A percentile compares a stretch with the other conserved stretches of the same genome.
phyloP scores from a whole-genome alignment of 2,797 vertebrate genomes.

The Falco biarmicus region DNA sequence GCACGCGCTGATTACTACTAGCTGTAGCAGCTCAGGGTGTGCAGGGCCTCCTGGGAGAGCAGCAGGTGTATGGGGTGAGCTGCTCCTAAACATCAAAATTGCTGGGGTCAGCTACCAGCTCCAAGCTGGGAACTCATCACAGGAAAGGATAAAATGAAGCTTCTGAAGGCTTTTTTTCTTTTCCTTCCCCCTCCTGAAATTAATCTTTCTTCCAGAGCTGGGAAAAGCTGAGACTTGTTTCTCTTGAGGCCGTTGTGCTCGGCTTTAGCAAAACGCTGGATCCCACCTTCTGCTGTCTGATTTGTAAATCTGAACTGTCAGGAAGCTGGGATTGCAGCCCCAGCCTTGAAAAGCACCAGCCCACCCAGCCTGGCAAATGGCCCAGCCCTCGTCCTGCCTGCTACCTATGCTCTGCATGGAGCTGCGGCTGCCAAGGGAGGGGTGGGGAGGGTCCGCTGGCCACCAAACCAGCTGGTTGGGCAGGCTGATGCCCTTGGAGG shows the following conservation, averaged over 20 bases:
- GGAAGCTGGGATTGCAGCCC: background rate
- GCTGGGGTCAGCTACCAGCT: background rate
- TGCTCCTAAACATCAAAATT: background rate
- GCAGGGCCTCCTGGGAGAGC: background rate
- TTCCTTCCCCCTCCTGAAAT: background rate
- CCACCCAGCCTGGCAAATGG: background rate
- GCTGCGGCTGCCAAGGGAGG: background rate
- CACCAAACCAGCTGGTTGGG: slow-evolving; percentile 49
- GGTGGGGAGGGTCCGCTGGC: slow-evolving; percentile 47
- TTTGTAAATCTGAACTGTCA: background rate
- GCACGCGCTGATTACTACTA: background rate
- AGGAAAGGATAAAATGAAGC: background rate
- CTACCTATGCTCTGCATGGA: accelerated
- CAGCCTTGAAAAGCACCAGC: background rate
- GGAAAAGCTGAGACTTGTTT: background rate
- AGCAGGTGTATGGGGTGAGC: background rate
- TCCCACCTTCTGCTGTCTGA: background rate
- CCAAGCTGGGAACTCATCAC: background rate
- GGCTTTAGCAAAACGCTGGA: background rate
- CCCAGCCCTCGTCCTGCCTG: accelerated
- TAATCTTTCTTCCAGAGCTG: background rate
- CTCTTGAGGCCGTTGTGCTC: background rate
- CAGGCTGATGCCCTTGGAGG: slow-evolving; percentile 4
- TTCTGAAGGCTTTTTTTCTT: background rate
- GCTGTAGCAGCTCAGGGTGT: accelerated